Percentiles rank a stretch among this genome's conserved stretches.
phyloP scores from a whole-genome alignment of 2,888 invertebrate species.

The Tiliacea aurago region DNA sequence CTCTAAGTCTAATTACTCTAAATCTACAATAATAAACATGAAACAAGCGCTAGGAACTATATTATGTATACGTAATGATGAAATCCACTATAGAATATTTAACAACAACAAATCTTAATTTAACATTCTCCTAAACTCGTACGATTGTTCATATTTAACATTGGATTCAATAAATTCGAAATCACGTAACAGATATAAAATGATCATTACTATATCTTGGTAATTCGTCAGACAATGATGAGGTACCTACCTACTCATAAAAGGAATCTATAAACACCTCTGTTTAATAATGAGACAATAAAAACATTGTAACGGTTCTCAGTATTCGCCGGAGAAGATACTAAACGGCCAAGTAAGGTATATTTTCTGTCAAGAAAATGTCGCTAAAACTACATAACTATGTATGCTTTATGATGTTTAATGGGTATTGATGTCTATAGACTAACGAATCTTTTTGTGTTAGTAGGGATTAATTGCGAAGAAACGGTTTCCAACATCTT shows the following conservation, averaged over 20 bases:
- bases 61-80: too few species aligned
- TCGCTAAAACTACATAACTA: neutral
- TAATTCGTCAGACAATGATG: conserved; percentile 13
- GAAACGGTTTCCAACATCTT: neutral
- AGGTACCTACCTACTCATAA: neutral
- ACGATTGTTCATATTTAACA: conserved; percentile 1
- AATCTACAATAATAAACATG: too few species aligned
- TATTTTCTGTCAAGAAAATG: conserved; percentile 21
- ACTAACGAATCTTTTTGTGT: neutral
- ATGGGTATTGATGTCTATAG: neutral
- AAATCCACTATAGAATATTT: neutral
- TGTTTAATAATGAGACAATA: conserved; percentile 27
- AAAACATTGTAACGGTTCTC: conserved; percentile 39
- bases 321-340: conserved; percentile 25
- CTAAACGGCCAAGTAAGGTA: conserved; percentile 20
- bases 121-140: neutral
- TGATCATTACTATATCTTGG: neutral
- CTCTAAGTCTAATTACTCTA: too few species aligned
- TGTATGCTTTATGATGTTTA: conserved; percentile 2
- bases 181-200: conserved; percentile 59
- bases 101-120: neutral
- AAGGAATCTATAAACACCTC: conserved; percentile 17
- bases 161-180: conserved; percentile 45
- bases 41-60: too few species aligned
- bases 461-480: neutral